Conservation (phyloP, 2,888 invertebrate species). For the Perizoma flavofasciatum region DNA sequence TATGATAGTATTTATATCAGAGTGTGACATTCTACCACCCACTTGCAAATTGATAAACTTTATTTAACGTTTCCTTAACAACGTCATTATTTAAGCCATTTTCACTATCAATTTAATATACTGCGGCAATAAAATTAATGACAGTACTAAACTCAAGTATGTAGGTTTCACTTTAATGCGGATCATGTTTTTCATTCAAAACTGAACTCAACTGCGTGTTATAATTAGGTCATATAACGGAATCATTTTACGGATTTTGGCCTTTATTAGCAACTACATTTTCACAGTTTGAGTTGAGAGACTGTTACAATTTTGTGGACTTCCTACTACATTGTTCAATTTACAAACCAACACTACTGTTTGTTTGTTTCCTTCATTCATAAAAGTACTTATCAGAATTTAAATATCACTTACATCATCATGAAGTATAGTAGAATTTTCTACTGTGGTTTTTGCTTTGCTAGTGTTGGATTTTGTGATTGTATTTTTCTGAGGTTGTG, state of each 20-base stretch:
- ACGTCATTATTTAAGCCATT: slow-evolving; percentile 17
- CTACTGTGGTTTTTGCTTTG: slow-evolving; percentile 40
- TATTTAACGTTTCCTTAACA: slow-evolving; percentile 7
- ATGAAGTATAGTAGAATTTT: slow-evolving; percentile 29
- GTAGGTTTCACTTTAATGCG: slow-evolving; percentile 15
- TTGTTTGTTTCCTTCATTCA: too few relatives aligned
- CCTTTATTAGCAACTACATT: too few relatives aligned
- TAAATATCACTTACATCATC: slow-evolving; percentile 8
- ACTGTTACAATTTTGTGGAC: too few relatives aligned
- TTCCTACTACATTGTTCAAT: too few relatives aligned
- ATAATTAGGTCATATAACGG: background rate
- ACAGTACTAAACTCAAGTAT: slow-evolving; percentile 10
- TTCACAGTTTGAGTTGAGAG: too few relatives aligned
- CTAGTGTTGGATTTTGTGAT: slow-evolving; percentile 44
- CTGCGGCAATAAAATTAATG: slow-evolving; percentile 17
- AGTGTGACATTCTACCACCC: too few relatives aligned
- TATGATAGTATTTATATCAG: too few relatives aligned
- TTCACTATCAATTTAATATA: slow-evolving; percentile 18
- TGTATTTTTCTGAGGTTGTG: slow-evolving; percentile 49
- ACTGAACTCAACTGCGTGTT: background rate
- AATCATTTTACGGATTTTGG: too few relatives aligned
- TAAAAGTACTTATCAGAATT: too few relatives aligned
- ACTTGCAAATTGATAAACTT: too few relatives aligned
- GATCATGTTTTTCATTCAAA: background rate
- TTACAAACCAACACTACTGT: too few relatives aligned